Evolutionary conservation across 2,888 invertebrate genomes (phyloP).

Genomic region (Bellardia bayeri): DNA sequence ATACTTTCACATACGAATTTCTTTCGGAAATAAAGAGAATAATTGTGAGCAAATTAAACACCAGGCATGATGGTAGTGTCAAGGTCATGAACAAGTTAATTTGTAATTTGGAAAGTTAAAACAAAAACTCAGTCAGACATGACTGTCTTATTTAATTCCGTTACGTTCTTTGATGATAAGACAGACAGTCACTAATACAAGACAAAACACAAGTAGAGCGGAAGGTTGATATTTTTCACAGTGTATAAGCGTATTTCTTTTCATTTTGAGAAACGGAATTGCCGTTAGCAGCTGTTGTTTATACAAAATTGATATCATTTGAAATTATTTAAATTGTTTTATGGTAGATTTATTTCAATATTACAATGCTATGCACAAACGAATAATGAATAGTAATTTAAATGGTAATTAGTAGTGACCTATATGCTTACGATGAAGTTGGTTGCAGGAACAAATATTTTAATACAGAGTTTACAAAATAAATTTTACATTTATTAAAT

Average conservation of each 20-base stretch:
- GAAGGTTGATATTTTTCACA: too few relatives aligned
- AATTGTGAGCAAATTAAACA: not conserved
- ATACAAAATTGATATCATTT: too few relatives aligned
- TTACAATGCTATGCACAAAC: not conserved
- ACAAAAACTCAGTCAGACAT: conserved; percentile 30
- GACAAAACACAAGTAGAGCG: too few relatives aligned
- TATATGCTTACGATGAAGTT: too few relatives aligned
- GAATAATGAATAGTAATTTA: conserved; percentile 18
- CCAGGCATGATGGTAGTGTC: not conserved
- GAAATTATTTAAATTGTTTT: not conserved
- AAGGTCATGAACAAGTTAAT: conserved; percentile 28
- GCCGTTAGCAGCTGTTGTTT: conserved; percentile 15
- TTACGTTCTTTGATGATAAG: too few relatives aligned
- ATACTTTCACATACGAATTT: not conserved
- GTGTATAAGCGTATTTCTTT: not conserved
- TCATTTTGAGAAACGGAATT: not conserved
- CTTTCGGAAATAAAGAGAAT: not conserved
- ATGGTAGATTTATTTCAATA: conserved; percentile 17
- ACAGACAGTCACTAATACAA: too few relatives aligned
- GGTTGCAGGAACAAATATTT: too few relatives aligned
- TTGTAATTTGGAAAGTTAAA: not conserved
- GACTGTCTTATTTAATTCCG: not conserved
- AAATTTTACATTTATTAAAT: too few relatives aligned
- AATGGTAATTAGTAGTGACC: not conserved
- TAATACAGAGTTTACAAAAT: too few relatives aligned